Percentiles rank a stretch among this genome's conserved stretches.
These are phyloP conservation scores for Loris lydekkerianus DNA, from an alignment of 2,797 vertebrate species.

Conservation along the genomic window DNA sequence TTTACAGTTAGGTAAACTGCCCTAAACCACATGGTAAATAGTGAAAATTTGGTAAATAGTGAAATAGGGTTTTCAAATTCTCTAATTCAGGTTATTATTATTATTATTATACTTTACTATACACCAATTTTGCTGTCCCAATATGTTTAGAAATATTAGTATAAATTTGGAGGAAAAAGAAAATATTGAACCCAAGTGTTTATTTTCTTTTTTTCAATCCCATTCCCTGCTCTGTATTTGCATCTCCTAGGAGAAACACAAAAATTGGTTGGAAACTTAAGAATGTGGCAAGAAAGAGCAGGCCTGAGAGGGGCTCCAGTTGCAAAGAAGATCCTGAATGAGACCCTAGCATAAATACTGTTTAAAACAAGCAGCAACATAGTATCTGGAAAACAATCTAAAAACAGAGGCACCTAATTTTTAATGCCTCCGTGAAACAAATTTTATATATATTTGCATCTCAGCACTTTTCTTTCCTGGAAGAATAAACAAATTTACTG, in stretches of 20 bases:
- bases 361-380: background rate
- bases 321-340: background rate
- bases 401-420: conserved; percentile 5
- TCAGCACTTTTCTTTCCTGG: background rate
- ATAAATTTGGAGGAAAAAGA: background rate
- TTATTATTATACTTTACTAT: background rate
- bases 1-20: background rate
- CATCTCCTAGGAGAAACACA: background rate
- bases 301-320: background rate
- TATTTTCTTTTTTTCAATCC: conserved; percentile 18
- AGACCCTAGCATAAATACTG: background rate
- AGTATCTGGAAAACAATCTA: background rate
- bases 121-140: background rate
- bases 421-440: background rate
- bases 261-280: background rate
- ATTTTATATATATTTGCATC: background rate
- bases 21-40: background rate
- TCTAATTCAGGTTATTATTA: background rate
- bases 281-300: conserved; percentile 30
- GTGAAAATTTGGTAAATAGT: background rate
- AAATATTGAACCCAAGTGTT: conserved; percentile 40
- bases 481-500: conserved; percentile 41
- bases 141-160: conserved; percentile 11
- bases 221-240: background rate
- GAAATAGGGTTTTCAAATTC: background rate